Base-by-base conservation (phyloP, 92 coral and sea anemone species). In the Porites cylindrica region DNA sequence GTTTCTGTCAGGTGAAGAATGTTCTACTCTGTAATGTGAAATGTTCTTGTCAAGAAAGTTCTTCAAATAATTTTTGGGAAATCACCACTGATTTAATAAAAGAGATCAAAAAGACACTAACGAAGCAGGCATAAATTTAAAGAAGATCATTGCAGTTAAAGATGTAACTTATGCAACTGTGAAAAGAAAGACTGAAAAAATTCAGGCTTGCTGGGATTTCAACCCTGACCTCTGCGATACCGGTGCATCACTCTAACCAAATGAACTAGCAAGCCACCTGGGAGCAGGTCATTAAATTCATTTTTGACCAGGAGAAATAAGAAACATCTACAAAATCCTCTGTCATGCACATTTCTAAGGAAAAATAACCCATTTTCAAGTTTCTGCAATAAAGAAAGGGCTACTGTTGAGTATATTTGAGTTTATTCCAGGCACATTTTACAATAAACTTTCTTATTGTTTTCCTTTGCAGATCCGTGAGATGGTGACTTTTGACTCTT, bases 1-100 rank as follows among this genome's bases (percentile, higher is more conserved):
- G 23, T 53, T 47, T 70, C 38, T 56, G 43, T 82, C 70, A 82
- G 86, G 78, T 82, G 86, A 82, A 82, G 69, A 78, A 24, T 38
- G 38, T 8, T 69, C 17, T 32, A 32, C 50, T 4, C 32, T 82
- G 69, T 52, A 3, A 3, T n/a, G 47, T 32, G 56, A 70, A 32
- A 5, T 10, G 70, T 53, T 70, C 10, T 12, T 4, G 8, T 10
- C 43, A 24, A 38, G 43, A 29, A 17, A 77, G 53, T 3, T 32
- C 66, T 29, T 32, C 17, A 10, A 26, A 51, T 14, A 7, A 56
- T 2, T 17, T 17, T 17, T 21, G 21, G 29, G 1, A 53, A 71
- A 14, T 19, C 72, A 68, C 16, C 13, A 10, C 17, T 58, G 12
- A 58, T 10, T 7, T 58, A 8, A 10, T 11, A 10, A 10, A 10